A percentile compares a stretch with the other conserved stretches of the same genome.
These are phyloP conservation scores for Paracyclopina nana DNA, from an alignment of 1,140 invertebrate species.

Conservation along the genomic window DNA sequence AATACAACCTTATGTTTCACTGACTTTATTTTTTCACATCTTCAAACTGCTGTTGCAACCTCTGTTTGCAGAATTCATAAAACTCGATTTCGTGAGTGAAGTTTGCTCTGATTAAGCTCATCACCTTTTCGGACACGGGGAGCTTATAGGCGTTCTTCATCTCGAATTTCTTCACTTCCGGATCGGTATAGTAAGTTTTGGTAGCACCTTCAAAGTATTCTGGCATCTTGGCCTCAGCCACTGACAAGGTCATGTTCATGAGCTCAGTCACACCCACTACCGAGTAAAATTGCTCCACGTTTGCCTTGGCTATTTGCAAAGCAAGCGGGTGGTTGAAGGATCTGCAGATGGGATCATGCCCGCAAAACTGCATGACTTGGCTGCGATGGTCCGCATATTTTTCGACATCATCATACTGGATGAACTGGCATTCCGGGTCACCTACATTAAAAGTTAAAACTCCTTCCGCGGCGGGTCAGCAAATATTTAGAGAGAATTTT, in stretches of 20 bases:
- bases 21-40: background rate
- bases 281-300: slow-evolving; percentile 5
- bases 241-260: background rate
- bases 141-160: slow-evolving; percentile 2
- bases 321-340: background rate
- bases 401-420: background rate
- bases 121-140: background rate
- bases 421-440: background rate
- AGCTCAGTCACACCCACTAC: slow-evolving; percentile 1
- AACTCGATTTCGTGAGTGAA: slow-evolving; percentile 7
- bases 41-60: background rate
- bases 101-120: background rate
- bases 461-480: background rate
- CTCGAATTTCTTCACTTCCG: background rate
- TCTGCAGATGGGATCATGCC: background rate
- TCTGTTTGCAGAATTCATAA: slow-evolving; percentile 2
- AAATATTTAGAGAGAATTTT: background rate
- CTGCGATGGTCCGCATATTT: background rate
- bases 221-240: background rate
- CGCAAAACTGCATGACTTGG: slow-evolving; percentile 6
- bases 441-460: background rate
- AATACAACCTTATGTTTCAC: too few relatives aligned
- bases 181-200: background rate
- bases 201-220: background rate
- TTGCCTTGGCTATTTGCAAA: background rate